A percentile compares a stretch with the other conserved stretches of the same genome.
These are phyloP conservation scores for Bovichtus diacanthus DNA, from an alignment of 2,797 vertebrate species.

Conservation along the genomic window DNA sequence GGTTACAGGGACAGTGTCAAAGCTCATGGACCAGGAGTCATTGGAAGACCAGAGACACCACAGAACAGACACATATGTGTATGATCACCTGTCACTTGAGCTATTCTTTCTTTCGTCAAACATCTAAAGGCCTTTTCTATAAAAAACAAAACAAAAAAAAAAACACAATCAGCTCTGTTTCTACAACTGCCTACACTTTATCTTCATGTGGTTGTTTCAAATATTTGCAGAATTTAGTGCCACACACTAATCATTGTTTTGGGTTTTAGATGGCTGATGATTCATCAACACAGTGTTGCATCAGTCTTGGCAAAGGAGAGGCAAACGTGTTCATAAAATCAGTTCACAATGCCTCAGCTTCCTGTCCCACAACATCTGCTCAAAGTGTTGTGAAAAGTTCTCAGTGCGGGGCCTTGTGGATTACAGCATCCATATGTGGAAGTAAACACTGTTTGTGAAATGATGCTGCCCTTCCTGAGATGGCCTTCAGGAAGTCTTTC, in stretches of 20 bases:
- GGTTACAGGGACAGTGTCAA: background rate
- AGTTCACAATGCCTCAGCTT: slow-evolving; percentile 65
- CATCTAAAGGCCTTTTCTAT: background rate
- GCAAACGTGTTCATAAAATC: slow-evolving; percentile 59
- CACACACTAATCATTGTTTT: slow-evolving; percentile 20
- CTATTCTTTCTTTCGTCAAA: background rate
- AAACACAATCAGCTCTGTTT: background rate
- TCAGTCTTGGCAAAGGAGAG: slow-evolving; percentile 38
- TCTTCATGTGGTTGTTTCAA: slow-evolving; percentile 35
- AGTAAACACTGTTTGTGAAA: slow-evolving; percentile 64
- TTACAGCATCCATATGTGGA: slow-evolving; percentile 63
- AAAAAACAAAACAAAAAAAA: too few relatives aligned
- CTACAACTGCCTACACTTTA: background rate
- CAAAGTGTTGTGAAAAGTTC: slow-evolving; percentile 61
- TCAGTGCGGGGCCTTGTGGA: slow-evolving; percentile 45
- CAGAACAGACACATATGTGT: background rate
- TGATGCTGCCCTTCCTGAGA: slow-evolving; percentile 41
- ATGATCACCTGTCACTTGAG: background rate
- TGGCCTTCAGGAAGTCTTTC: slow-evolving; percentile 30
- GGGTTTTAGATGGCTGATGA: slow-evolving; percentile 51
- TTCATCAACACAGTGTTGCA: slow-evolving; percentile 43
- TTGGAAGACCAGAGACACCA: background rate
- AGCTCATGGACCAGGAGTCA: background rate
- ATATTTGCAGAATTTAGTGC: slow-evolving; percentile 62
- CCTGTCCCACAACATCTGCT: slow-evolving; percentile 77